A percentile compares a stretch with the other conserved stretches of the same genome.
Evolutionary conservation across 1,140 invertebrate genomes (phyloP).

Genomic region (Danaus melanippus): DNA sequence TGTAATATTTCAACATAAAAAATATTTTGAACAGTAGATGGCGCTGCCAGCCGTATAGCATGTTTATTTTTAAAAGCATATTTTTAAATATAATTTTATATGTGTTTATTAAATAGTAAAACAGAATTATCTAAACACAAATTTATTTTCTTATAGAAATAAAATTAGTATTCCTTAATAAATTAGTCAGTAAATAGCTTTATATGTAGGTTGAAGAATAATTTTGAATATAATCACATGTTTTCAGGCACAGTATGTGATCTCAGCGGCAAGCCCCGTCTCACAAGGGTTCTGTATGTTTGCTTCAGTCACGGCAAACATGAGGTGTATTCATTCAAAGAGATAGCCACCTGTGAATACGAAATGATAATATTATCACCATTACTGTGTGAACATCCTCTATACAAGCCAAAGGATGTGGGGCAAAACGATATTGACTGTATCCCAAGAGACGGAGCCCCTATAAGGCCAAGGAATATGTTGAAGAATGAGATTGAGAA

Average conservation of each 20-base stretch:
- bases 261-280: slow-evolving; percentile 85
- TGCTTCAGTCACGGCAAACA: slow-evolving; percentile 90
- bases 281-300: slow-evolving; percentile 86
- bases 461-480: slow-evolving; percentile 82
- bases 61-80: no score
- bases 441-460: slow-evolving; percentile 78
- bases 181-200: slow-evolving; percentile 2
- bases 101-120: no score
- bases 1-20: no score
- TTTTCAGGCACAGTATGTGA: slow-evolving; percentile 88
- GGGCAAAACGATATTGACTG: slow-evolving; percentile 89
- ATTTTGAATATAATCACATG: neutral
- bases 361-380: slow-evolving; percentile 91
- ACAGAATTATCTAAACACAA: no score
- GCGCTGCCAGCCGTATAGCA: no score
- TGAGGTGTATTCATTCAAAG: slow-evolving; percentile 94
- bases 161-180: no score
- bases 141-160: no score
- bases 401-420: slow-evolving; percentile 87
- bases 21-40: no score
- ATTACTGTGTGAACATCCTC: slow-evolving; percentile 88
- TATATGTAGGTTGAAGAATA: neutral
- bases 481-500: slow-evolving; percentile 81
- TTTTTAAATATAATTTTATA: no score
- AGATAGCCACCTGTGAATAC: slow-evolving; percentile 95